Percentiles rank a stretch among this genome's conserved stretches.
Evolutionary conservation across 2,888 invertebrate species (phyloP).

Genomic region (Drosophila macrospina): DNA sequence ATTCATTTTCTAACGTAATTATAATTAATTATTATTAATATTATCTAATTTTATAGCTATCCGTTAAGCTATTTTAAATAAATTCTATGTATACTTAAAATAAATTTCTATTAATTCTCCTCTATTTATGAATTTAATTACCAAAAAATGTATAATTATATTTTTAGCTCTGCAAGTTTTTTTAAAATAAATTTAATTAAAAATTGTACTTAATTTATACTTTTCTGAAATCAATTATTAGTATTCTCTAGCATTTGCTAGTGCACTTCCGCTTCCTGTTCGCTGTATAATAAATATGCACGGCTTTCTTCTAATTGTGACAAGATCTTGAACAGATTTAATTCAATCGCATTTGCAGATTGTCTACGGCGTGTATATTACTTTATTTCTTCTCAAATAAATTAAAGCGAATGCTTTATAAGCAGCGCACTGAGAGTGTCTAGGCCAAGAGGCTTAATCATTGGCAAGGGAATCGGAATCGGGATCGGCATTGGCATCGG

Average conservation of each 20-base stretch:
- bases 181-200: no score
- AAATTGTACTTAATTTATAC: no score
- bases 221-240: not conserved
- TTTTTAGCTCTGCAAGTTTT: no score
- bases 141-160: no score
- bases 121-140: no score
- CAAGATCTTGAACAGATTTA: conserved; percentile 52
- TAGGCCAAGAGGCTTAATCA: conserved; percentile 42
- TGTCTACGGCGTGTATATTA: conserved; percentile 30
- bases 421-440: conserved; percentile 32
- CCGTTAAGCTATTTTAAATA: no score
- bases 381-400: conserved; percentile 50
- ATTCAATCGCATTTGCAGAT: conserved; percentile 41
- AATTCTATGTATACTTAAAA: no score
- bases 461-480: conserved; percentile 23
- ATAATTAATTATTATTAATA: no score
- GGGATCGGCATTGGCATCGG: conserved; percentile 1
- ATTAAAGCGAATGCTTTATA: conserved; percentile 40
- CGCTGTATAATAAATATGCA: not conserved
- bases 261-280: conserved; percentile 31
- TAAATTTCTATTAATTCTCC: no score
- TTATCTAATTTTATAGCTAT: no score
- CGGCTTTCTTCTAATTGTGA: conserved; percentile 4
- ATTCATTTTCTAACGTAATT: no score
- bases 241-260: not conserved